phyloP scores from a whole-genome alignment of 1,140 invertebrate species.

The Drosophila sechellia region DNA sequence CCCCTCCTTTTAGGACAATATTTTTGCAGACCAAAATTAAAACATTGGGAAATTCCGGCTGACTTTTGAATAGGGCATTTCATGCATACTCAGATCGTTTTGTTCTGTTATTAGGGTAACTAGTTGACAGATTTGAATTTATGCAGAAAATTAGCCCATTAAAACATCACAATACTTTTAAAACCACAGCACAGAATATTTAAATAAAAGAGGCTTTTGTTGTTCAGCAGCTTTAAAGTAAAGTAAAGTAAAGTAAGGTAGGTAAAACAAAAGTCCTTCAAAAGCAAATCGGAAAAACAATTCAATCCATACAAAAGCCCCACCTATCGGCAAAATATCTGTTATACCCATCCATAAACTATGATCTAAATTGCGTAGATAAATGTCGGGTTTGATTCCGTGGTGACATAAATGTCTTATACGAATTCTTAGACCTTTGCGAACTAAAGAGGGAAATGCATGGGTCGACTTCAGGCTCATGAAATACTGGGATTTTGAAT shows the following conservation, averaged over 20 bases:
- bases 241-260: too few species aligned
- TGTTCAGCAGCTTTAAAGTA: too few species aligned
- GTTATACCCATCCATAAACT: neutral
- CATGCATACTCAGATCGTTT: too few species aligned
- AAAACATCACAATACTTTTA: too few species aligned
- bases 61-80: neutral
- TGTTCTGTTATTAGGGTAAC: too few species aligned
- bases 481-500: too few species aligned
- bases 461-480: neutral
- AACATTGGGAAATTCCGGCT: neutral
- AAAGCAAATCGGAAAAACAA: too few species aligned
- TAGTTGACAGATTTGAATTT: too few species aligned
- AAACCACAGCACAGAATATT: too few species aligned
- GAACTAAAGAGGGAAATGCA: neutral
- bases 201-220: too few species aligned
- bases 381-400: neutral
- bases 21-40: neutral
- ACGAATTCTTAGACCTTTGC: neutral
- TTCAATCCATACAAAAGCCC: neutral
- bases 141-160: too few species aligned
- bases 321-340: neutral
- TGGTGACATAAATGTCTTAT: neutral
- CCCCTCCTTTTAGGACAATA: slow-evolving; percentile 13
- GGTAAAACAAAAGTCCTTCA: too few species aligned
- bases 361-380: neutral